Evolutionary conservation across 64 coral and sea anemone species (phyloP), one percentile per base, ranked within the genome.

Genomic region (Acropora yongei): DNA sequence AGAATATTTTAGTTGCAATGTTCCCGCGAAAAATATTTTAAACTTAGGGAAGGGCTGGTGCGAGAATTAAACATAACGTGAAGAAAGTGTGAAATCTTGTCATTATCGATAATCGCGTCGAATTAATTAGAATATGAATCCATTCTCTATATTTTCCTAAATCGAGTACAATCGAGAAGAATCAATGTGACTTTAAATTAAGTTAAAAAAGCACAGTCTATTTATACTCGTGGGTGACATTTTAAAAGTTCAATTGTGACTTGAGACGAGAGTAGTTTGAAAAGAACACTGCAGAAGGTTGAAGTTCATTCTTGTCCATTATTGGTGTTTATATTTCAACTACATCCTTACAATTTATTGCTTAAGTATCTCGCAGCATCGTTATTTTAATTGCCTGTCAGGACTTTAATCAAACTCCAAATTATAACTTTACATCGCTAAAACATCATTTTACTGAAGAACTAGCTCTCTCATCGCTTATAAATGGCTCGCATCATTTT

Each of bases 11-110:
- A 3, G 10, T 71, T 30, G 72, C 14, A 17, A 6, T 47, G 48
- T 85, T 72, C 42, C 82, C 82, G 82, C 82, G 65, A 7, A 45
- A 6, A 71, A 44, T 43, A 3, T n/a, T 47, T 39, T 72, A 19
- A 44, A 45, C 49, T 42, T 44, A 44, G 63, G 6, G 65, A 85
- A 85, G 82, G 82, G 72, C 82, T 85, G 82, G 82, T 68, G 82
- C 57, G 57, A 83, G 30, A 30, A 30, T 30, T 30, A 30, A 30
- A 30, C 30, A 30, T 30, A 30, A 30, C 30, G 30, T 30, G 30
- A 30, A 30, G 30, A 30, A 30, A 19, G 8, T 30, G 49, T 69
- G 66, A 16, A 40, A 74, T n/a, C 6, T 14, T 30, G 55, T 58
- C 12, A 30, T 30, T 30, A 30, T 30, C 30, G 30, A 30, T 30